Conservation (phyloP, 1,140 invertebrate genomes). For the Solen grandis region DNA sequence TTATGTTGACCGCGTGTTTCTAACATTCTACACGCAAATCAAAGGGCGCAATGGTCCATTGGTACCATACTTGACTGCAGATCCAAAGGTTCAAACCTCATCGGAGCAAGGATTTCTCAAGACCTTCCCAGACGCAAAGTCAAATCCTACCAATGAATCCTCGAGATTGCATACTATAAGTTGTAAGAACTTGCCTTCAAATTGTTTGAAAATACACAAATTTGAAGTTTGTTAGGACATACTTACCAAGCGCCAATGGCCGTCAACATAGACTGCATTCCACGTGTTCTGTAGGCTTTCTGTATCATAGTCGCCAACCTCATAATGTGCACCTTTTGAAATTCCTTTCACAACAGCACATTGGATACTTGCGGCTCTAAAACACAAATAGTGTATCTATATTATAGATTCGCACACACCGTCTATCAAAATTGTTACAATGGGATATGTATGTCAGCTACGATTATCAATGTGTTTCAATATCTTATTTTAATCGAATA, state of each 20-base stretch:
- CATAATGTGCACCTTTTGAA: slow-evolving; percentile 40
- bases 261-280: slow-evolving; percentile 47
- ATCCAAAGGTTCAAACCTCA: no score
- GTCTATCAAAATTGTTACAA: background rate
- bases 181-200: no score
- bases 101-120: no score
- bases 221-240: no score
- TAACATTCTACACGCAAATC: no score
- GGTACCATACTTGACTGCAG: no score
- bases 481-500: background rate
- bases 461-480: background rate
- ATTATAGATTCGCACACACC: background rate
- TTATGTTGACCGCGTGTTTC: no score
- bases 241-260: slow-evolving; percentile 42
- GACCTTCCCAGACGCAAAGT: no score
- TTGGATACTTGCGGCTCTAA: slow-evolving; percentile 44
- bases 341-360: slow-evolving; percentile 52
- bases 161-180: no score
- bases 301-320: slow-evolving; percentile 3
- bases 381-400: background rate
- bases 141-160: no score
- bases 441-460: background rate
- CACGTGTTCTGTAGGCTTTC: slow-evolving; percentile 26
- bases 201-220: no score
- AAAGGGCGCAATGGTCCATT: no score